Evolutionary conservation across 2,113 vertebrate genomes (phyloP).

Genomic region (Loxodonta africana): DNA sequence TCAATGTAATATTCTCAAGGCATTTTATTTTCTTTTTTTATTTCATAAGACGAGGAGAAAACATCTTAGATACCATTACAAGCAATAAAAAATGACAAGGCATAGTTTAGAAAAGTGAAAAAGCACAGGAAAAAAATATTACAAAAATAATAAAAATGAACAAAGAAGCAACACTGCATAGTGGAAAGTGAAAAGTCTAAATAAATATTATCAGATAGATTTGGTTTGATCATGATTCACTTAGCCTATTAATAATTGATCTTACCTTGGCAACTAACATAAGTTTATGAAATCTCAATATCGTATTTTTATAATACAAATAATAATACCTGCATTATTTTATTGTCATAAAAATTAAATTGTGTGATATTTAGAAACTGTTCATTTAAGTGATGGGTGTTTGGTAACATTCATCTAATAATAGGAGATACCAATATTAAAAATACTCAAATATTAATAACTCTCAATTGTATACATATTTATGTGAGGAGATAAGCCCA

Average conservation of each 20-base stretch:
- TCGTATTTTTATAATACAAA: not conserved
- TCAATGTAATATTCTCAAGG: not conserved
- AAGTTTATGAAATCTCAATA: slow-evolving; percentile 39
- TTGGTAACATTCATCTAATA: not conserved
- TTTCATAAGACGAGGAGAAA: not conserved
- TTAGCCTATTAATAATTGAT: not conserved
- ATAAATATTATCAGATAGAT: not conserved
- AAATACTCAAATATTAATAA: not conserved
- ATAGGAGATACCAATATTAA: not conserved
- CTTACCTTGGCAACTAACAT: not conserved
- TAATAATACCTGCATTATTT: not conserved
- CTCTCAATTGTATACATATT: not conserved
- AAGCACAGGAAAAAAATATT: not conserved
- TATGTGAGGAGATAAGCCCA: not conserved
- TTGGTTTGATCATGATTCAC: not conserved
- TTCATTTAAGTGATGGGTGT: not conserved
- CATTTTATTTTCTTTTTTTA: not conserved
- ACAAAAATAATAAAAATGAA: not conserved
- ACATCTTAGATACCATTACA: not conserved
- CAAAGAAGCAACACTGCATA: not conserved
- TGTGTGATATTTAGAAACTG: slow-evolving; percentile 3
- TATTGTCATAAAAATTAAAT: not conserved
- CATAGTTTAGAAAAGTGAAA: not conserved
- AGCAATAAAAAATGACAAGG: not conserved
- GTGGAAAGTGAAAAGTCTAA: not conserved